Base-by-base conservation (phyloP, 2,797 vertebrate species). In the Labeo calbasu region DNA sequence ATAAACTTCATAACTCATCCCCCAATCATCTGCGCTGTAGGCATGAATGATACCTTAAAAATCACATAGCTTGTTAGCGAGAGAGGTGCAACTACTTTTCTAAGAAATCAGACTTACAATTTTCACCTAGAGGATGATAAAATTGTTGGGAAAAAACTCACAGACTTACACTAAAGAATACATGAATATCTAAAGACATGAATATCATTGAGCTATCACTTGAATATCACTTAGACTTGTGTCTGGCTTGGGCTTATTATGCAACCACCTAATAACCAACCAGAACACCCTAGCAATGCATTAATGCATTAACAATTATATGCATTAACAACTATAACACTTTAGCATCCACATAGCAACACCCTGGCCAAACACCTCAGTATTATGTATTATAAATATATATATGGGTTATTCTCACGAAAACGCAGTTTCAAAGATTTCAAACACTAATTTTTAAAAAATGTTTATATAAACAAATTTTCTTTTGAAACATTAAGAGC, bases 51-150 rank as follows among this genome's bases (percentile, higher is more conserved):
- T 77, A 15, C 8, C 8, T 23, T 55, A 43, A 43, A 36, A 76
- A 77, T 43, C 32, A 8, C 14, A 77, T 5, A 23, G 53, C 53
- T 59, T 23, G 55, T 76, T 77, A 36, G 53, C 21, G 0, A 61
- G 73, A 59, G 21, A 36, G 59, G 21, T 77, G 55, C 36, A 15
- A 77, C 59, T 77, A 59, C 73, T 77, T 59, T 61, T 77, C n/a
- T 17, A 61, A 77, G n/a, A 77, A 77, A 59, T 77, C 55, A 43
- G 73, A 77, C 73, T 77, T 23, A 23, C 13, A 77, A 25, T 25
- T 59, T 76, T 77, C 55, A 77, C 36, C 36, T 77, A 36, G 36
- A 23, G 8, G 32, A 70, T 48, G 21, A 70, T 70, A 23, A 70
- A 70, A 70, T 23, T 6, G 68, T 21, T 23, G n/a, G 21, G 1